Percentiles rank a stretch among this genome's conserved stretches.
Evolutionary conservation across 35 echinoderm and acorn worm species (phyloP).

Genomic region (Patiria miniata): DNA sequence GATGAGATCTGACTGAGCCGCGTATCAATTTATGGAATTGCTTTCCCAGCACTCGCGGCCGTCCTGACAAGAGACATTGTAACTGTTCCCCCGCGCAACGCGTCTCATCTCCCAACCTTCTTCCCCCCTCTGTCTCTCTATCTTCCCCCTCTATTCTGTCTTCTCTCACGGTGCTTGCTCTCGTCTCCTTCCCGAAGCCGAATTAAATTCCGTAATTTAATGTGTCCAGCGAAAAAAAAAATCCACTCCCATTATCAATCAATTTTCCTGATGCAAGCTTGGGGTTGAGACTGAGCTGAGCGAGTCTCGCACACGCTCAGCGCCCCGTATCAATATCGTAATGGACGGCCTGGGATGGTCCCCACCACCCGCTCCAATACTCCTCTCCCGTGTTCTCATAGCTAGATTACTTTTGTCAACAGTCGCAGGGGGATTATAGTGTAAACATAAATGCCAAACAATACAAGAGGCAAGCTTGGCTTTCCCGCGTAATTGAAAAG

Average conservation of each 20-base stretch:
- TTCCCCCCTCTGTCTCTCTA: background rate
- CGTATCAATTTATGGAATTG: constrained; percentile 19
- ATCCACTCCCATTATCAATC: constrained; percentile 22
- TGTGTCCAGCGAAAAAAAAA: constrained; percentile 13
- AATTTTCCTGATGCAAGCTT: constrained; percentile 18
- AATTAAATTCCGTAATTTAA: constrained; percentile 30
- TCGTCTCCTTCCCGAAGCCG: background rate
- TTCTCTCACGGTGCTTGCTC: background rate
- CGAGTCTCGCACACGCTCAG: background rate
- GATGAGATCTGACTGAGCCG: background rate
- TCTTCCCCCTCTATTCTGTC: background rate
- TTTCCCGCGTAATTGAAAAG: constrained; percentile 19
- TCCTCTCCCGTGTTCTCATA: constrained; percentile 3
- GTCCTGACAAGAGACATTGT: too few species aligned
- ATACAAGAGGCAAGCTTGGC: constrained; percentile 16
- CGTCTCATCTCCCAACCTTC: background rate
- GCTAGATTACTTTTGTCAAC: constrained; percentile 33
- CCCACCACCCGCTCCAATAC: background rate
- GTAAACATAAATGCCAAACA: constrained; percentile 31
- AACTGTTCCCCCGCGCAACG: background rate
- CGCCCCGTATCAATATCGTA: constrained; percentile 27
- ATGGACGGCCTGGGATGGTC: constrained; percentile 6
- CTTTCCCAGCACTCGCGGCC: background rate
- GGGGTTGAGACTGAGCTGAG: too few species aligned
- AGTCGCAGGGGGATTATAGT: constrained; percentile 16